These are phyloP conservation scores for Cliona cf. orientalis DNA, from an alignment of 37 sponge, comb jelly and placozoan species.

Conservation along the genomic window DNA sequence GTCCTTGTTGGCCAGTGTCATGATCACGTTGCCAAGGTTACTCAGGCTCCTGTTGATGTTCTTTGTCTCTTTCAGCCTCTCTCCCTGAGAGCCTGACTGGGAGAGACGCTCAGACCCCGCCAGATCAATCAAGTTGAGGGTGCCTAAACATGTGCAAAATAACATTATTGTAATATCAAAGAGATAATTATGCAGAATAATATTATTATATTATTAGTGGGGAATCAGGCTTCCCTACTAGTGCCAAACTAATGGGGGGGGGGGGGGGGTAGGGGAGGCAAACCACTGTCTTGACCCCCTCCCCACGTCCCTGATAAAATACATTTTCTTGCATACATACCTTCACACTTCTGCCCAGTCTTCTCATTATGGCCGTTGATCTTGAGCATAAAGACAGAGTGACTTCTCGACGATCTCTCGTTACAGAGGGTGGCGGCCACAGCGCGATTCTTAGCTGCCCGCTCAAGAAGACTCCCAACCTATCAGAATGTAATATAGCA, in stretches of 20 bases:
- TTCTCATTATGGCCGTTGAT: conserved; percentile 31
- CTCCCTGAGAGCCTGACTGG: conserved; percentile 87
- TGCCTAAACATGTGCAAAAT: no score
- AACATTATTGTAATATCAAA: no score
- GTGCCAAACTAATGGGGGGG: no score
- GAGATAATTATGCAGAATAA: no score
- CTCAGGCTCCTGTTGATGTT: conserved; percentile 94
- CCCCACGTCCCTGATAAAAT: no score
- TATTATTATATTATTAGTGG: no score
- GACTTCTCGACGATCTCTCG: conserved; percentile 90
- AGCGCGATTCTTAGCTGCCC: conserved; percentile 69
- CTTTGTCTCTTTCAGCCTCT: conserved; percentile 91
- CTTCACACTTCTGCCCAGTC: conserved; percentile 28
- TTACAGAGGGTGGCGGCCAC: conserved; percentile 95
- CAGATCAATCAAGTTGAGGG: conserved; percentile 90
- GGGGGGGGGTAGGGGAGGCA: no score
- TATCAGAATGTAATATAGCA: background rate
- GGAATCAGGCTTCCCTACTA: no score
- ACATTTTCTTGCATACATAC: conserved; percentile 24
- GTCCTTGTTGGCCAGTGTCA: conserved; percentile 87
- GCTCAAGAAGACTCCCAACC: conserved; percentile 29
- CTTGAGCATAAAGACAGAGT: conserved; percentile 88
- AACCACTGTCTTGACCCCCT: no score
- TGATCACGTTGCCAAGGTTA: conserved; percentile 95
- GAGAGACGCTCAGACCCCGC: conserved; percentile 93